phyloP scores from a whole-genome alignment of 2,113 vertebrate species.

The Microtus richardsoni region DNA sequence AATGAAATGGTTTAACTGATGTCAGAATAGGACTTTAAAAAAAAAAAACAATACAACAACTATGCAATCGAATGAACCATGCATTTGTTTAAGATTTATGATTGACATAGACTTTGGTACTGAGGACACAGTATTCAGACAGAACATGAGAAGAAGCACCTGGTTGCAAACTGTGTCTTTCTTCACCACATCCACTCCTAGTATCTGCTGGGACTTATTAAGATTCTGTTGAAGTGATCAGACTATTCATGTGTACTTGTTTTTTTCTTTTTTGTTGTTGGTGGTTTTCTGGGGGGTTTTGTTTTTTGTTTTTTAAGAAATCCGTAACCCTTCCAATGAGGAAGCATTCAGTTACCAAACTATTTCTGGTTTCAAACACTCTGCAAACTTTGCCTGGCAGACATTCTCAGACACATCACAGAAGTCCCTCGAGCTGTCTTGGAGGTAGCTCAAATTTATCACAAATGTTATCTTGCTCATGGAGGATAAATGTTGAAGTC shows the following conservation, averaged over 20 bases:
- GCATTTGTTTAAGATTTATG: not conserved
- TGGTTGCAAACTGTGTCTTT: not conserved
- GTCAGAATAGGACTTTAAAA: not conserved
- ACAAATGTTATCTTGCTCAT: slow-evolving; percentile 54
- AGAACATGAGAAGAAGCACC: not conserved
- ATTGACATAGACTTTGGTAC: not conserved
- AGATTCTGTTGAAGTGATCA: slow-evolving; percentile 51
- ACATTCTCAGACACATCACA: slow-evolving; percentile 59
- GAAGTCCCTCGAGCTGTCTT: slow-evolving; percentile 31
- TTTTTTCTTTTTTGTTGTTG: not conserved
- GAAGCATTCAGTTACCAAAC: slow-evolving; percentile 68
- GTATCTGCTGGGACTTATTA: slow-evolving; percentile 18
- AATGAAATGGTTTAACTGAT: not conserved
- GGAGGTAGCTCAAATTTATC: slow-evolving; percentile 64
- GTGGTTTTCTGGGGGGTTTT: not conserved
- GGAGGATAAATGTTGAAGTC: slow-evolving; percentile 65
- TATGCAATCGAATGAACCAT: not conserved
- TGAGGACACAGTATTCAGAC: not conserved
- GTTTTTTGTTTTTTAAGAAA: not conserved
- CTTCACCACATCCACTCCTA: not conserved
- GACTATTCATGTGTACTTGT: not conserved
- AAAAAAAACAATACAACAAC: not conserved
- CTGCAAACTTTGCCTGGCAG: slow-evolving; percentile 60
- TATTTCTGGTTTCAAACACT: slow-evolving; percentile 58
- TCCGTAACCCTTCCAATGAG: slow-evolving; percentile 10